Base-by-base conservation (phyloP, 1,140 invertebrate genomes). In the Drosophila trapezifrons region DNA sequence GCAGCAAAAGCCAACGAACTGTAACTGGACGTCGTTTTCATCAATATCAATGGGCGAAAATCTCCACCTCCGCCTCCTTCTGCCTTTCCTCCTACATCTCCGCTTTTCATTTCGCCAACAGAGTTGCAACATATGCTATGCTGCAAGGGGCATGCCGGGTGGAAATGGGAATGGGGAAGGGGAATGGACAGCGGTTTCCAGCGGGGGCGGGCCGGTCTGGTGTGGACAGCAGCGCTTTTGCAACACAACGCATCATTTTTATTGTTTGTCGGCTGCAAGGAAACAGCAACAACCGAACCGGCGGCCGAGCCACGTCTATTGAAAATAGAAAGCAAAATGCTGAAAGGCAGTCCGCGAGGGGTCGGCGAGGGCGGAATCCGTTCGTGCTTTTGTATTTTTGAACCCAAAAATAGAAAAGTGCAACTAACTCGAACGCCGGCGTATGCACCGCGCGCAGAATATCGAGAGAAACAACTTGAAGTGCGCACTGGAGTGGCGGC, bases 1-100 rank as follows among this genome's bases (percentile, higher is more conserved):
- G 84, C 85, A 66, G 65, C 67, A 78, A 69, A 89, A 87, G 84
- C 84, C 84, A 87, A 87, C 84, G 84, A 87, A 87, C 84, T 87
- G 84, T 87, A 89, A 87, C 84, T 87, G 84, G 84, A 87, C 83
- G 79, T 87, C 83, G 84, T 87, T 87, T 87, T 89, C 83, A 87
- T 87, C 83, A 87, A 87, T 87, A 87, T 89, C 80, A 87, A 87
- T 89, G 84, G 84, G 72, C 65, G 76, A 83, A 57, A 49, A 70
- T 71, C 67, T 71, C 42, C 65, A 17, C 51, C 64, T 35, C 29
- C 12, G 3, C 37, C 45, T 15, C 46, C n/a, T 5, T 9, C 47
- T 9, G 13, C 29, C 35, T 10, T 49, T 13, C 22, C 63, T 66
- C 65, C 59, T 77, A 62, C 51, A 54, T 52, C 73, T 75, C 43